Percentiles rank a stretch among this genome's conserved stretches.
Evolutionary conservation across 92 coral and sea anemone genomes (phyloP).

Genomic region (Montipora capitata): DNA sequence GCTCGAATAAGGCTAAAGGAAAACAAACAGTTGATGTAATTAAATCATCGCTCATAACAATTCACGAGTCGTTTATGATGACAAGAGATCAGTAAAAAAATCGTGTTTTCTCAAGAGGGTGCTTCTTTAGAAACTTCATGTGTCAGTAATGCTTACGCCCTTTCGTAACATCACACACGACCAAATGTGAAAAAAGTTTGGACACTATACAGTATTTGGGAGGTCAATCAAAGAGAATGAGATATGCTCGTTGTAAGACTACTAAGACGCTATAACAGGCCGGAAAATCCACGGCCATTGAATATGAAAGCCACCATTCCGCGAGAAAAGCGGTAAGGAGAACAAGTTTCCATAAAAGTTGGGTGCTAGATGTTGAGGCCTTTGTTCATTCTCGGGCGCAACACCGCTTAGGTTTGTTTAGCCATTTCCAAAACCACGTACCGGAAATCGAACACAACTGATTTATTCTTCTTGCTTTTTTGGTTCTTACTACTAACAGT

Average conservation of each 20-base stretch:
- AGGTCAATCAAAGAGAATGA: not conserved
- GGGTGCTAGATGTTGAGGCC: too few species aligned
- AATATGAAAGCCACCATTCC: not conserved
- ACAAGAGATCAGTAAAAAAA: not conserved
- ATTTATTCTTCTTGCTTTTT: not conserved
- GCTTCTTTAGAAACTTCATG: not conserved
- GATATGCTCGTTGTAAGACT: not conserved
- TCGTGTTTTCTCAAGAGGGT: not conserved
- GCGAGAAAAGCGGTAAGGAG: not conserved
- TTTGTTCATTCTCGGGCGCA: too few species aligned
- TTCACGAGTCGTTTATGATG: not conserved
- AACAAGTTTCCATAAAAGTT: not conserved
- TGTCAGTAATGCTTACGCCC: not conserved
- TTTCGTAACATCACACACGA: not conserved
- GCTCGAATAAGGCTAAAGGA: not conserved
- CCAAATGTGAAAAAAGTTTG: not conserved
- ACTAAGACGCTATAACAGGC: not conserved
- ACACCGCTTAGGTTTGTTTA: too few species aligned
- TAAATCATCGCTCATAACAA: not conserved
- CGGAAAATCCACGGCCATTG: not conserved
- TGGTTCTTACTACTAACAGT: constrained; percentile 1
- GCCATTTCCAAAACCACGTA: too few species aligned
- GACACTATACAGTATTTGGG: not conserved
- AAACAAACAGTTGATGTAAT: not conserved
- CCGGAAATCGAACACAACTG: not conserved